phyloP scores from a whole-genome alignment of 1,140 invertebrate species.

The Cherax destructor region DNA sequence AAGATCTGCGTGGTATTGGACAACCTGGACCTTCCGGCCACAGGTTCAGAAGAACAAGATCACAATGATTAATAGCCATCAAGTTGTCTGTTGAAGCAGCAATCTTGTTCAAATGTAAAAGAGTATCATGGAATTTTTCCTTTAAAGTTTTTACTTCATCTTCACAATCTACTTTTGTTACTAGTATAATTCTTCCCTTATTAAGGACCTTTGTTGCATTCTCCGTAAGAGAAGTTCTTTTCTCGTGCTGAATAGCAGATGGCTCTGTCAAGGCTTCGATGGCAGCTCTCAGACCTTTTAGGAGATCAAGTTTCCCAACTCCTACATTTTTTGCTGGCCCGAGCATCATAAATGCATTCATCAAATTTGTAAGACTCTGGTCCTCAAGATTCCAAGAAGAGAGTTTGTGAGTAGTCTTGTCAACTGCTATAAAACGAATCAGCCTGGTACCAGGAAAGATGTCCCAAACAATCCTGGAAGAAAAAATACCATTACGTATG shows the following conservation, averaged over 20 bases:
- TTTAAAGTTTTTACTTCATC: slow-evolving; percentile 88
- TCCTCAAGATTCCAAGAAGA: slow-evolving; percentile 88
- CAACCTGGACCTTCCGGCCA: slow-evolving; percentile 72
- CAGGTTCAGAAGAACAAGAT: slow-evolving; percentile 70
- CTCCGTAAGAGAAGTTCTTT: slow-evolving; percentile 79
- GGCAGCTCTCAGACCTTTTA: slow-evolving; percentile 90
- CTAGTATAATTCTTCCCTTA: slow-evolving; percentile 90
- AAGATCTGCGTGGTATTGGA: slow-evolving; percentile 63
- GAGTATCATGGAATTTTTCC: slow-evolving; percentile 87
- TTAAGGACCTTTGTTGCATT: slow-evolving; percentile 80
- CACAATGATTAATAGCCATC: slow-evolving; percentile 70
- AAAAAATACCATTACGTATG: background rate
- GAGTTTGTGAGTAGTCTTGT: slow-evolving; percentile 85
- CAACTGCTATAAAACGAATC: slow-evolving; percentile 89
- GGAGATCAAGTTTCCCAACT: slow-evolving; percentile 76
- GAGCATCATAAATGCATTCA: slow-evolving; percentile 62
- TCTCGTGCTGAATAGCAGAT: slow-evolving; percentile 83
- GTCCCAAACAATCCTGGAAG: slow-evolving; percentile 90
- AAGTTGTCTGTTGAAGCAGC: slow-evolving; percentile 78
- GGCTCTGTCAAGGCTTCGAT: slow-evolving; percentile 89
- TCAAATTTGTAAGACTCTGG: slow-evolving; percentile 83
- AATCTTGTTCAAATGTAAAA: slow-evolving; percentile 87
- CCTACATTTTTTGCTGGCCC: slow-evolving; percentile 70
- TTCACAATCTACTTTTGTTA: slow-evolving; percentile 90
- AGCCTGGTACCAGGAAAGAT: slow-evolving; percentile 92